Evolutionary conservation across 2,888 invertebrate genomes (phyloP), one percentile per base, ranked within the genome.

Genomic region (Aphidoletes aphidimyza): DNA sequence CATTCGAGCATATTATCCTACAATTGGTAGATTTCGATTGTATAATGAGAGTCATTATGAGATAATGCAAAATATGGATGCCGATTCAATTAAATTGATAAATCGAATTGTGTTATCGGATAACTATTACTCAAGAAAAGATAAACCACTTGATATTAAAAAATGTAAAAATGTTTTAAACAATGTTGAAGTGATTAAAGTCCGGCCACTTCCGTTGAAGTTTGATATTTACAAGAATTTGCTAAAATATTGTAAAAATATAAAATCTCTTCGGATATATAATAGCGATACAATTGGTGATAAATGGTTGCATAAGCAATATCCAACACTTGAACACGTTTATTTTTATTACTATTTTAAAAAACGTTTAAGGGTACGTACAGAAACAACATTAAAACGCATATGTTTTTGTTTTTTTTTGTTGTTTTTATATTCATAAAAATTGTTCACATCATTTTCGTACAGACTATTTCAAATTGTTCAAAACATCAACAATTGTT

Each of bases 271-370:
- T 47, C 47, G 47, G 47, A 47, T 47, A 47, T 47, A 19, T 47
- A 47, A 19, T 47, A 17, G 47, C 47, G 47, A 47, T 54, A 9
- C 54, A 54, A 54, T 22, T 22, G 22, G 22, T 54, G 22, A 54
- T n/a, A 54, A 54, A 22, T 54, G 54, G 54, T 54, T 54, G 9
- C 54, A 54, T 54, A n/a, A 54, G 9, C 54, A 54, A 54, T 54
- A 54, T 54, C 22, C 22, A 22, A 54, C 54, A 54, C 54, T 54
- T 54, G 54, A 54, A 54, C 54, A 54, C n/a, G 54, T 54, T 54
- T n/a, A 54, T 54, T 54, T 54, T 54, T n/a, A 54, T 54, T 1
- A 54, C 22, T 54, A 22, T 54, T 22, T 47, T 5, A 47, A 47
- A 47, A 9, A 19, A 47, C 47, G 47, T 47, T 19, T 17, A 17